Evolutionary conservation across 2,113 vertebrate species (phyloP).

Genomic region (Platanista minor): DNA sequence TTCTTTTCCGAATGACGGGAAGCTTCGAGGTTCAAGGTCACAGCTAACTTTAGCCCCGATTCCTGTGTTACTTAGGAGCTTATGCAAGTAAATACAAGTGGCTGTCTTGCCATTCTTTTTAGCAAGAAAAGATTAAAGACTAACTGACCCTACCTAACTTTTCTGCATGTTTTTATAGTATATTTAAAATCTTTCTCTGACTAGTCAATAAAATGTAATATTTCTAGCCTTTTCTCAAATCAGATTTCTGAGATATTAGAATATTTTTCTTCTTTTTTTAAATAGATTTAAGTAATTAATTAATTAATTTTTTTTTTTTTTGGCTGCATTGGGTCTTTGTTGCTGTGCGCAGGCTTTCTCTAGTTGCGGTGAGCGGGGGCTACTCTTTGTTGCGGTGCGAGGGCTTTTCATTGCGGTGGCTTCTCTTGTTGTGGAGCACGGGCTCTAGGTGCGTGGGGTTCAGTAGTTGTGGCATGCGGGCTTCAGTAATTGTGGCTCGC

Average conservation of each 20-base stretch:
- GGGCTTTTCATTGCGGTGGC: no score
- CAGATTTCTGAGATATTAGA: not conserved
- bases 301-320: no score
- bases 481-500: no score
- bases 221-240: constrained; percentile 32
- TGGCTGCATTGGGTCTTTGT: no score
- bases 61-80: not conserved
- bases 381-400: no score
- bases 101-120: constrained; percentile 4
- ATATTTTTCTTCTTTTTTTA: not conserved
- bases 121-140: not conserved
- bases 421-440: no score
- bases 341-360: no score
- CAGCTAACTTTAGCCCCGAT: not conserved
- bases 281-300: no score
- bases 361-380: no score
- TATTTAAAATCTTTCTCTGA: not conserved
- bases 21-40: constrained; percentile 16
- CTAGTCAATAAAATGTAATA: constrained; percentile 6
- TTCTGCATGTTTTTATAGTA: not conserved
- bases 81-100: not conserved
- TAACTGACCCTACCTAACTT: not conserved
- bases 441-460: no score
- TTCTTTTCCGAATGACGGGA: not conserved
- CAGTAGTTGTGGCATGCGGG: no score